These are phyloP conservation scores for Orius insidiosus DNA, from an alignment of 1,140 invertebrate species.

Conservation along the genomic window DNA sequence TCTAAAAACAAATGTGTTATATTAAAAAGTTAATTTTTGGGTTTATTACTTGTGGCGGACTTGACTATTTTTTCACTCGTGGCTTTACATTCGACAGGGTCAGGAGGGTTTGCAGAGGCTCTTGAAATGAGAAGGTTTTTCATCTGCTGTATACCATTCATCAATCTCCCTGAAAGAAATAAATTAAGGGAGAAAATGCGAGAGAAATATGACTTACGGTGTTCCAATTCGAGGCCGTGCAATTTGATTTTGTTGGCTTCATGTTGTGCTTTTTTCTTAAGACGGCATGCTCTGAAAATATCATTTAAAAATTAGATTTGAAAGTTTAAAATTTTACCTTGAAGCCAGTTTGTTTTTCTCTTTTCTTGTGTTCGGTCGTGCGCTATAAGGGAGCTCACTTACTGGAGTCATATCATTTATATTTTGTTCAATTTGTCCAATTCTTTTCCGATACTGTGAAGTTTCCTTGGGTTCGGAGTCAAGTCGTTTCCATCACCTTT, in stretches of 20 bases:
- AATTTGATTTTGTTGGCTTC: slow-evolving; percentile 92
- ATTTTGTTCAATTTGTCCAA: slow-evolving; percentile 74
- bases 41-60: slow-evolving; percentile 37
- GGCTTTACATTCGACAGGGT: slow-evolving; percentile 36
- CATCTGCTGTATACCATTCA: slow-evolving; percentile 45
- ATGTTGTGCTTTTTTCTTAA: slow-evolving; percentile 90
- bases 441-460: slow-evolving; percentile 80
- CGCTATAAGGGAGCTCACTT: slow-evolving; percentile 77
- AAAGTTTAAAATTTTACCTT: slow-evolving; percentile 27
- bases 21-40: slow-evolving; percentile 16
- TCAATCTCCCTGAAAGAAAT: slow-evolving; percentile 39
- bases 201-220: slow-evolving; percentile 48
- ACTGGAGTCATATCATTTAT: slow-evolving; percentile 94
- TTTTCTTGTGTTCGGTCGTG: slow-evolving; percentile 78
- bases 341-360: slow-evolving; percentile 97
- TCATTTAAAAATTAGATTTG: not conserved
- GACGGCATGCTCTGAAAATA: slow-evolving; percentile 58
- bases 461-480: slow-evolving; percentile 83
- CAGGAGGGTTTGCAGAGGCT: slow-evolving; percentile 27
- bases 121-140: slow-evolving; percentile 44
- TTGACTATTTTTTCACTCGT: slow-evolving; percentile 47
- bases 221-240: slow-evolving; percentile 81
- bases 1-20: slow-evolving; percentile 38
- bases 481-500: slow-evolving; percentile 96
- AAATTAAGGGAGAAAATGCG: slow-evolving; percentile 12